Base-by-base conservation (phyloP, 2,113 vertebrate species). In the Phaethon lepturus region DNA sequence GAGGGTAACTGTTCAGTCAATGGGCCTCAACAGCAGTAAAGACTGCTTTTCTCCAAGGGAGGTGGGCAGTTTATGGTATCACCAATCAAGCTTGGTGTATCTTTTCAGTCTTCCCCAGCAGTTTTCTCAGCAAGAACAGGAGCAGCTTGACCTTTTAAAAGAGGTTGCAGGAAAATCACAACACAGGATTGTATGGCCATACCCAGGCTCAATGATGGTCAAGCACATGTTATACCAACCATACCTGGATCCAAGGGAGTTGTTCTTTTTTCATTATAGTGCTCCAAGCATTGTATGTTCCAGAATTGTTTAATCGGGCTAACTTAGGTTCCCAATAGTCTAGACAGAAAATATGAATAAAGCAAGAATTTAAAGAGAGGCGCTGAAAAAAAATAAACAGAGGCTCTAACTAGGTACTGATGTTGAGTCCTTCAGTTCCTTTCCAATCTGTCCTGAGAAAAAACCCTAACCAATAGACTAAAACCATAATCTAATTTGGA, bases 211-310 rank as follows among this genome's bases (percentile, higher is more conserved):
- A 14, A 0, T 35, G n/a, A 67, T n/a, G 53, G 45, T 18, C 35
- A 67, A 84, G 19, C 17, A 60, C 14, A 5, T 24, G 10, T 19
- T 67, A 28, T 23, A 38, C 24, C 52, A 91, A 47, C 42, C 47
- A 66, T 97, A 99, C 99, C 99, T 99, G 99, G 88, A 99, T 99
- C 99, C 99, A 99, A 89, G 98, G 91, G 29, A 73, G 17, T 53
- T 97, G 84, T 29, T 42, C 71, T 59, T 62, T 17, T 55, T 33
- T 33, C 77, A 96, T 62, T 62, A 98, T 97, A 71, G 98, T 97
- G 90, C 99, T 99, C 99, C 99, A 99, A 66, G 99, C 99, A 59
- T 99, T 99, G 89, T 99, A 98, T 86, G 98, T 98, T 75, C 99
- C 99, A 42, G 53, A 88, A 89, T 99, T 99, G 88, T 99, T 97